Percentiles rank a stretch among this genome's conserved stretches.
phyloP scores from a whole-genome alignment of 23 tunicate genomes.

The Aplidium turbinatum region DNA sequence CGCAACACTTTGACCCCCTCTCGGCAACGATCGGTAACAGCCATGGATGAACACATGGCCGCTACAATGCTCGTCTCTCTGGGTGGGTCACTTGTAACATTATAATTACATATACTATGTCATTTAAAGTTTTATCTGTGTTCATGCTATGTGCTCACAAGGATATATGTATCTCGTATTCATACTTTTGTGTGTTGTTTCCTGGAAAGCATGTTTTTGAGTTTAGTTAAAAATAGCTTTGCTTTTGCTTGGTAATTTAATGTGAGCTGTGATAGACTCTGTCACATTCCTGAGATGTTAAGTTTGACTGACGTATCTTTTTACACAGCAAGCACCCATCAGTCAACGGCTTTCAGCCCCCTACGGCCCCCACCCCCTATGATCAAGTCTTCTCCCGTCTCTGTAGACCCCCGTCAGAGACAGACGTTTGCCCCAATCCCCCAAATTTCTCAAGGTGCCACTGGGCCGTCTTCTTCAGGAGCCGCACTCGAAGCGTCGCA shows the following conservation, averaged over 20 bases:
- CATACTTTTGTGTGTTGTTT: no score
- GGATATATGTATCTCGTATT: no score
- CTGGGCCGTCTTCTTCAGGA: background rate
- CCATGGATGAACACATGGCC: conserved; percentile 70
- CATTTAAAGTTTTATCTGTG: no score
- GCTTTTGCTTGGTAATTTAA: no score
- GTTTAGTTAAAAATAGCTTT: no score
- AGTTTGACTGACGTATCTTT: no score
- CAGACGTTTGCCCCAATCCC: conserved; percentile 34
- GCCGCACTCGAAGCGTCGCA: background rate
- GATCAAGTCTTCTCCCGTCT: conserved; percentile 32
- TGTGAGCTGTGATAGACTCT: no score
- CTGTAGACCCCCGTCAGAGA: conserved; percentile 16
- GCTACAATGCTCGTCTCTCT: conserved; percentile 76
- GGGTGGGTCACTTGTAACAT: no score
- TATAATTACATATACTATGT: no score
- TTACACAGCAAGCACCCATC: conserved; percentile 21
- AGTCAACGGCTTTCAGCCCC: conserved; percentile 26
- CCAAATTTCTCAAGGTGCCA: conserved; percentile 3
- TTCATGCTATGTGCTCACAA: no score
- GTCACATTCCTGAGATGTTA: no score
- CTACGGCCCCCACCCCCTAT: conserved; percentile 22
- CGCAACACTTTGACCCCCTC: conserved; percentile 8
- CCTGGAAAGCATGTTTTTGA: no score
- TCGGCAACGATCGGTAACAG: conserved; percentile 51